Evolutionary conservation across 2,888 invertebrate species (phyloP), one percentile per base, ranked within the genome.

Genomic region (Helobdella robusta): DNA sequence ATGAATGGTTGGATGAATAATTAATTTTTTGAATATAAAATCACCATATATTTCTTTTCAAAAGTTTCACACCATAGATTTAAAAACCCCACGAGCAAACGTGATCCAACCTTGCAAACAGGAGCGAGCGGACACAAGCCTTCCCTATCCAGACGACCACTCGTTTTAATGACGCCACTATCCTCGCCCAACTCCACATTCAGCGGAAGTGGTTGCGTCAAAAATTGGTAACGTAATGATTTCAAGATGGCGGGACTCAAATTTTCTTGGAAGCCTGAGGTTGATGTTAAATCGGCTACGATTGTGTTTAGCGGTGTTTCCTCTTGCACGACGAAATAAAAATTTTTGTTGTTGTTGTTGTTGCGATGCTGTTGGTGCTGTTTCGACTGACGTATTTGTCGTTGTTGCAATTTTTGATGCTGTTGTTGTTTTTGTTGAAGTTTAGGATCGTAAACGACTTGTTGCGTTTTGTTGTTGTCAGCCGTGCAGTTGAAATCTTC

Each of bases 81-180:
- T n/a, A n/a, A n/a, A n/a, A n/a, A n/a, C n/a, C n/a, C n/a, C n/a
- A n/a, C n/a, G n/a, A n/a, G n/a, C n/a, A n/a, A n/a, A n/a, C n/a
- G n/a, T n/a, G n/a, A n/a, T n/a, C n/a, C n/a, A n/a, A 56, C 56
- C 56, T 56, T 56, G 28, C 56, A 56, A 30, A n/a, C n/a, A 30
- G 28, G n/a, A n/a, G 28, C 56, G 8, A 2, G 23, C 34, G 46
- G 34, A 59, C 71, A 71, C 11, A 68, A 35, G 11, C 63, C 34
- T 63, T 71, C 71, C 18, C 71, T 64, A 64, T 71, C 71, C 6
- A 71, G 58, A 46, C 68, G 48, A 20, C 64, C 67, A 15, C 52
- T 59, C 6, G 70, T 71, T 25, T 63, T 65, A 23, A 71, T 59
- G 20, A 67, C 62, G 34, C 71, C 71, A 8, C 68, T 65, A 25